Base-by-base conservation (phyloP, 1,140 invertebrate genomes). In the Aporrectodea caliginosa region DNA sequence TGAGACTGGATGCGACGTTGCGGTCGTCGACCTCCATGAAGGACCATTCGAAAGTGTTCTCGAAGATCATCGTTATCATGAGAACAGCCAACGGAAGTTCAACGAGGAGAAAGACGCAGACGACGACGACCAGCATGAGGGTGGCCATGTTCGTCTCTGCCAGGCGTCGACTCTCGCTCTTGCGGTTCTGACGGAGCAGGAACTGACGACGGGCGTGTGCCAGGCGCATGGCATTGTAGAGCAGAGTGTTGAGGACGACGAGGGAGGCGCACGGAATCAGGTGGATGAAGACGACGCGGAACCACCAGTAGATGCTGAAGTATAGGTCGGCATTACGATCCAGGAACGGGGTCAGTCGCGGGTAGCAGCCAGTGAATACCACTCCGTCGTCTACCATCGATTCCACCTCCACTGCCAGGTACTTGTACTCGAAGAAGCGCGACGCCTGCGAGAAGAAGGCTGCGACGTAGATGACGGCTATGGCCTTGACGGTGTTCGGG, bases 241-340 rank as follows among this genome's bases (percentile, higher is more conserved):
- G 90, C 14, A 97, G 89, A 0, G 94, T 91, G 87, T 98, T 98
- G 29, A 98, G 90, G 0, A 95, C 92, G 0, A 97, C 94, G 12
- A 98, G 91, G 1, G 93, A 92, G 1, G 94, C 91, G 88, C 95
- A 97, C 0, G 96, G 96, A 29, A 95, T 89, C 78, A 96, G 88
- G 85, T 98, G 94, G 22, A 98, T 95, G 88, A 95, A 97, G 16
- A 97, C 88, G 2, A 97, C 93, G 1, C 96, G 90, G 86, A 96
- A 97, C 83, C 92, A 91, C 86, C 85, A 96, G 88, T 95, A 96
- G 0, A 91, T 88, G 35, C 92, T 92, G 88, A 91, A 95, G 87
- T 96, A 97, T 0, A 92, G 86, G 84, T 94, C 27, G 29, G 29
- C 35, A n/a, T 76, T 43, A 16, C 27, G 29, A n/a, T 58, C 33